phyloP scores from a whole-genome alignment of 2,113 vertebrate genomes.

The Psammodynastes pulverulentus region DNA sequence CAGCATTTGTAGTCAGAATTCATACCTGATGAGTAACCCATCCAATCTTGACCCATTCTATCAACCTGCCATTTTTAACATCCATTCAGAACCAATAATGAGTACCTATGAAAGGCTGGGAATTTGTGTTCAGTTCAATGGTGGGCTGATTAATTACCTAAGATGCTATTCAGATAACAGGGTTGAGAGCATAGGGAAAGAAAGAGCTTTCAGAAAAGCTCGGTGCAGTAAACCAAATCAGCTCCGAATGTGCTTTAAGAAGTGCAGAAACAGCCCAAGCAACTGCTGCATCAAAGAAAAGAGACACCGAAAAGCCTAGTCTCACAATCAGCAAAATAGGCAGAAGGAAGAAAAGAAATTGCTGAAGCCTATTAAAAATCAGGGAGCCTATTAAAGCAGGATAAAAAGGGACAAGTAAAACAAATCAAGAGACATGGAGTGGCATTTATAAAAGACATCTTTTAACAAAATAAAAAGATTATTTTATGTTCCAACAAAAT shows the following conservation, averaged over 20 bases:
- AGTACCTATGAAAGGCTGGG: constrained; percentile 67
- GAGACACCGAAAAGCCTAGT: constrained; percentile 64
- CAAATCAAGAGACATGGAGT: constrained; percentile 67
- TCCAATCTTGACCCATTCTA: constrained; percentile 64
- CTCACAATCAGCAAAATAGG: constrained; percentile 68
- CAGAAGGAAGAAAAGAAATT: constrained; percentile 66
- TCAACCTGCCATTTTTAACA: constrained; percentile 60
- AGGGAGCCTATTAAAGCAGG: constrained; percentile 66
- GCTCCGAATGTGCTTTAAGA: constrained; percentile 59
- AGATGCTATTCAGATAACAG: constrained; percentile 71
- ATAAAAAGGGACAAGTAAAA: constrained; percentile 68
- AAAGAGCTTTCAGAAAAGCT: constrained; percentile 65
- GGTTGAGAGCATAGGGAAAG: constrained; percentile 65
- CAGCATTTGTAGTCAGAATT: constrained; percentile 53
- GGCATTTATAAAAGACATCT: constrained; percentile 56
- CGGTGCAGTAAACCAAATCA: constrained; percentile 66
- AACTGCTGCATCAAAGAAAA: constrained; percentile 64
- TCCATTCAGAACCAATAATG: constrained; percentile 67
- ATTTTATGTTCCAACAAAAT: constrained; percentile 53
- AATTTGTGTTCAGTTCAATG: constrained; percentile 71
- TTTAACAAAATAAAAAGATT: constrained; percentile 58
- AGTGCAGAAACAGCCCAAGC: constrained; percentile 61
- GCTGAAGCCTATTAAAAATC: constrained; percentile 67
- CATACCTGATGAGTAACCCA: constrained; percentile 61
- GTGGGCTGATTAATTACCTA: constrained; percentile 72